A percentile compares a stretch with the other conserved stretches of the same genome.
Evolutionary conservation across 2,888 invertebrate genomes (phyloP).

Genomic region (Dryomyza anilis): DNA sequence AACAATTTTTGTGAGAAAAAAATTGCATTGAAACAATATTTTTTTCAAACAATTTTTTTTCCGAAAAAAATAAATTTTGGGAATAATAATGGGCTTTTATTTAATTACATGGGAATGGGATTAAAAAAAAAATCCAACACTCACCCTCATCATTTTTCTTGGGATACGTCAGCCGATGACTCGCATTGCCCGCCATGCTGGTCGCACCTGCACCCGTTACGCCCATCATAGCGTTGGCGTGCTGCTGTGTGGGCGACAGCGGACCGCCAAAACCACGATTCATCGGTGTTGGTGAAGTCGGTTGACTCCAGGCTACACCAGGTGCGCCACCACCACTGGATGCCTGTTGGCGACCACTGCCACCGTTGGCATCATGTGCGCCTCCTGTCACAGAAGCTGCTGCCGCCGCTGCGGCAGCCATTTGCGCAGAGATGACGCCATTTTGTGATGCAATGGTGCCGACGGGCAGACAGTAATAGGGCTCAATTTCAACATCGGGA

Average conservation of each 20-base stretch:
- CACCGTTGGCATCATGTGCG: conserved; percentile 35
- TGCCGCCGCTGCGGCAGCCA: conserved; percentile 54
- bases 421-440: conserved; percentile 53
- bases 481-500: conserved; percentile 82
- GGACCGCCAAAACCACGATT: conserved; percentile 61
- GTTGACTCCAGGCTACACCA: conserved; percentile 72
- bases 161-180: conserved; percentile 68
- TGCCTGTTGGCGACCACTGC: conserved; percentile 33
- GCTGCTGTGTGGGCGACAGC: conserved; percentile 67
- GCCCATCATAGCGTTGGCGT: conserved; percentile 33
- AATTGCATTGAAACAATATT: neutral
- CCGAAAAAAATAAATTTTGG: too few species aligned
- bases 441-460: conserved; percentile 60
- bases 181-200: conserved; percentile 30
- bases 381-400: conserved; percentile 44
- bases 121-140: neutral
- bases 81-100: too few species aligned
- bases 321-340: conserved; percentile 41
- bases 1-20: too few species aligned
- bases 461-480: conserved; percentile 84
- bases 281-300: conserved; percentile 72
- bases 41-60: neutral
- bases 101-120: neutral
- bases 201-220: conserved; percentile 34
- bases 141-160: conserved; percentile 73